A percentile compares a stretch with the other conserved stretches of the same genome.
These are phyloP conservation scores for Manis crassicaudata DNA, from an alignment of 2,797 vertebrate species.

Conservation along the genomic window DNA sequence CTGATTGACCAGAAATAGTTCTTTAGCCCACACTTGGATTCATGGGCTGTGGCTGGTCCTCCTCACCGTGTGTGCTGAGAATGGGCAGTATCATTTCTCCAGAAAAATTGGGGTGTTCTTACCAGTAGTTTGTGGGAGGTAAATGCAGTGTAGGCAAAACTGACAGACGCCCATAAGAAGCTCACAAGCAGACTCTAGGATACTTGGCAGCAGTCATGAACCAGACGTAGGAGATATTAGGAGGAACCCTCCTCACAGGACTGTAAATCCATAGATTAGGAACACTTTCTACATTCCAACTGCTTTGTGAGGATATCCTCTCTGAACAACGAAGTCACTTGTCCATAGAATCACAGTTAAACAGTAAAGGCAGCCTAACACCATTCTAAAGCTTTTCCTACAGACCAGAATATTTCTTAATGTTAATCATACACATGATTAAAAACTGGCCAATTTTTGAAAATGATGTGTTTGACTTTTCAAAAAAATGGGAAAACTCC, in stretches of 20 bases:
- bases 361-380: not conserved
- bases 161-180: not conserved
- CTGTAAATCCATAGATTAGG: not conserved
- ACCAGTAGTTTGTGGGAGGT: not conserved
- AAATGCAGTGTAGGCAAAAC: not conserved
- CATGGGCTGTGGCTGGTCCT: not conserved
- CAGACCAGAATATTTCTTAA: not conserved
- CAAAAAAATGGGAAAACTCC: not conserved
- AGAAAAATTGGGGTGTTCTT: not conserved
- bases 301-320: not conserved
- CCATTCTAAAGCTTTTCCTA: not conserved
- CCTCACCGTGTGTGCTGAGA: accelerated
- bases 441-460: not conserved
- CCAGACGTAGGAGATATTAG: not conserved
- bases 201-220: not conserved
- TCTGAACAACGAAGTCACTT: not conserved
- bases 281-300: not conserved
- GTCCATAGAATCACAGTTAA: not conserved
- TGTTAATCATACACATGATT: not conserved
- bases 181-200: not conserved
- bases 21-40: not conserved
- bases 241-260: not conserved
- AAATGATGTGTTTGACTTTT: constrained; percentile 19
- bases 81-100: not conserved
- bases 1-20: not conserved